Base-by-base conservation (phyloP, 2,888 invertebrate species). In the Hypsopygia costalis region DNA sequence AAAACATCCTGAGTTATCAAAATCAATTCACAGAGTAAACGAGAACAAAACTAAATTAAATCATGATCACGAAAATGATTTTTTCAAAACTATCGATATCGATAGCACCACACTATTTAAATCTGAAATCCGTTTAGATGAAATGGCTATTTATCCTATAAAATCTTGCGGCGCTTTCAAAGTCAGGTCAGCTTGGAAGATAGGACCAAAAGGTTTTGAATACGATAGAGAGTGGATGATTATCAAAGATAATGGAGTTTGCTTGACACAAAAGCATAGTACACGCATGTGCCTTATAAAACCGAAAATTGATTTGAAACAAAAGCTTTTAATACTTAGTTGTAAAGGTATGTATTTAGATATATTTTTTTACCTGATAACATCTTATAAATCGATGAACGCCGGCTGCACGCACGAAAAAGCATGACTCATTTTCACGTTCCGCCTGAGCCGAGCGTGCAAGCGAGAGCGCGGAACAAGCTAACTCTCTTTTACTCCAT, bases 151-250 rank as follows among this genome's bases (percentile, higher is more conserved):
- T 34, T 98, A 95, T 73, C 98, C 98, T 0, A 90, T 98, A 4
- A 98, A 98, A 83, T 98, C 98, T 0, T 98, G 98, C 77, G 96
- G 92, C 0, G 93, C 94, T 5, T 94, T 93, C 62, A 91, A 93
- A 81, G 91, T 95, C 16, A 62, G 64, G 22, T 62, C 74, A 6
- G 72, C 87, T 5, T 98, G 98, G 97, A 86, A 89, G 43, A 75
- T 98, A 40, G 93, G 93, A 7, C 59, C 78, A 0, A 93, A 93
- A 59, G 98, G 98, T 0, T 90, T 99, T 22, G 90, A 93, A 61
- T 97, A 94, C 73, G 99, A 99, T 77, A 91, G 98, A 52, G 92
- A 94, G 64, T 99, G 98, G 97, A 97, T 98, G 96, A 93, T 99
- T 45, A 91, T 97, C 5, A 94, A 93, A 58, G 91, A 92, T 6